phyloP scores from a whole-genome alignment of 2,113 vertebrate genomes.

The Anhinga anhinga region DNA sequence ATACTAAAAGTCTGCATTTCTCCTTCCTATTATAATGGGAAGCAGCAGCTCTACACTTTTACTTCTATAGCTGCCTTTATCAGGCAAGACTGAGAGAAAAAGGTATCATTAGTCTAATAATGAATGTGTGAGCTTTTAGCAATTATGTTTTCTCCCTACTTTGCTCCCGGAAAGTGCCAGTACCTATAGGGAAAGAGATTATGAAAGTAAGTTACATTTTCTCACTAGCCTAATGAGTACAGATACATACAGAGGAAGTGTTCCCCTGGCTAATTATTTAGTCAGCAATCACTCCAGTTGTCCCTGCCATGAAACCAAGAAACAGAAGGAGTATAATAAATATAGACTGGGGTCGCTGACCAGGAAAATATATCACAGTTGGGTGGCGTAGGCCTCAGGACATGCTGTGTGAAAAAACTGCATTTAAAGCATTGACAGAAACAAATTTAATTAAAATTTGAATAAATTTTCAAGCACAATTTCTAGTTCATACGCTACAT shows the following conservation, averaged over 20 bases:
- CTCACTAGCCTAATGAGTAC: neutral
- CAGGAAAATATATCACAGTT: neutral
- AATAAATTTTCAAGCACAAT: neutral
- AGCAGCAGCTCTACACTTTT: neutral
- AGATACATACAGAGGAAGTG: neutral
- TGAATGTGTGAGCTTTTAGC: neutral
- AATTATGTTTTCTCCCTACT: conserved; percentile 38
- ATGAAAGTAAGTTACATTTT: conserved; percentile 38
- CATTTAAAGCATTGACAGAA: neutral
- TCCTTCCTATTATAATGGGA: neutral
- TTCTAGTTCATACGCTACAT: neutral
- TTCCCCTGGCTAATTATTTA: conserved; percentile 46
- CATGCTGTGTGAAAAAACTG: neutral
- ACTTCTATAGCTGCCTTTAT: neutral
- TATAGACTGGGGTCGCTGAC: neutral
- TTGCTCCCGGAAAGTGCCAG: neutral
- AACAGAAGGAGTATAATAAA: conserved; percentile 9
- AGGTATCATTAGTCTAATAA: conserved; percentile 34
- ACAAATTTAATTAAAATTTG: conserved; percentile 1
- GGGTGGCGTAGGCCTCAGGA: neutral
- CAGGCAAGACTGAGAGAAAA: conserved; percentile 18
- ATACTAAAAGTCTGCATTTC: neutral
- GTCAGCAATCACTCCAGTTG: conserved; percentile 21
- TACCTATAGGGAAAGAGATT: conserved; percentile 6
- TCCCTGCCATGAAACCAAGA: conserved; percentile 26